phyloP scores from a whole-genome alignment of 2,113 vertebrate genomes.

The Lepidothrix coronata region DNA sequence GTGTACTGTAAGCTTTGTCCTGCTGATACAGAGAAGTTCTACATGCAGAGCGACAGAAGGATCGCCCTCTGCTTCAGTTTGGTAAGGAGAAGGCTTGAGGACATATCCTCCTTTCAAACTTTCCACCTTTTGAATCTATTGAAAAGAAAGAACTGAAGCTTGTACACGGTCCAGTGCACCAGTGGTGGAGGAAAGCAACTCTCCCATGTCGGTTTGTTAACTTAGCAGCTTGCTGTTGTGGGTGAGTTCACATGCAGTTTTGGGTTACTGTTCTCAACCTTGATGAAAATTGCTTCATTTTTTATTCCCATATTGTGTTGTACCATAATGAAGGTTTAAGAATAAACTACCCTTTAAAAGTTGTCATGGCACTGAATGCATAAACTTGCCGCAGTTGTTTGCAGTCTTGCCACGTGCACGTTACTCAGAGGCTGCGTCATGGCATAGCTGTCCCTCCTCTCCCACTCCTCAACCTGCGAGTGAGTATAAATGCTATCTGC shows the following conservation, averaged over 20 bases:
- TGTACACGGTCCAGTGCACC: background rate
- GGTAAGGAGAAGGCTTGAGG: background rate
- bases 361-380: background rate
- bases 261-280: background rate
- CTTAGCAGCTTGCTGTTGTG: background rate
- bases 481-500: background rate
- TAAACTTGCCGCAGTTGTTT: background rate
- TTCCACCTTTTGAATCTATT: background rate
- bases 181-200: background rate
- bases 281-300: background rate
- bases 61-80: background rate
- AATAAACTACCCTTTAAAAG: background rate
- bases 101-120: background rate
- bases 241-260: background rate
- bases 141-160: background rate
- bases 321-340: background rate
- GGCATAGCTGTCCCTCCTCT: background rate
- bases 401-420: background rate
- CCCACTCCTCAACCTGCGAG: background rate
- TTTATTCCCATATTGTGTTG: background rate
- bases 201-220: background rate
- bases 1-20: background rate
- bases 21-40: background rate
- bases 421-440: background rate
- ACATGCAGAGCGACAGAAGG: background rate